Percentiles rank a stretch among this genome's conserved stretches.
Evolutionary conservation across 2,797 vertebrate species (phyloP).

Genomic region (Danio tinwini): DNA sequence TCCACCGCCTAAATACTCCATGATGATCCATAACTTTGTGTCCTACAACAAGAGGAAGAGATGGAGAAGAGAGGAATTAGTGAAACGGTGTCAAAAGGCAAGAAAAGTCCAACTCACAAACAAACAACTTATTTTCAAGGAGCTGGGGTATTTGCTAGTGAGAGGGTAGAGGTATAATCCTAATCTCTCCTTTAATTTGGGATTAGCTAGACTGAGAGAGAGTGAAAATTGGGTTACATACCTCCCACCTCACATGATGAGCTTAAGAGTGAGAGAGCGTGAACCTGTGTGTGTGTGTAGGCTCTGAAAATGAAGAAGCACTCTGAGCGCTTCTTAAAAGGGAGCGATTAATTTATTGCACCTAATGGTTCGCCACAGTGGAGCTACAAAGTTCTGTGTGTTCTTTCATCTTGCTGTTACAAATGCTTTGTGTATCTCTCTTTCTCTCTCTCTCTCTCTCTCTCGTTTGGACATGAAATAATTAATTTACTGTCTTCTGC

Average conservation of each 20-base stretch:
- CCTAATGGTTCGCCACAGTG: conserved; percentile 6
- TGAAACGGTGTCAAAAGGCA: not conserved
- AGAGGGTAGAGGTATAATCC: conserved; percentile 32
- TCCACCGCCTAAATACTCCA: conserved; percentile 97
- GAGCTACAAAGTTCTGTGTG: conserved; percentile 12
- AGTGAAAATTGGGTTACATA: conserved; percentile 44
- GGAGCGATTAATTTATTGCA: conserved; percentile 3
- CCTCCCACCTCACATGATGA: conserved; percentile 44
- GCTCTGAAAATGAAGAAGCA: conserved; percentile 26
- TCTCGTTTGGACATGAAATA: not conserved
- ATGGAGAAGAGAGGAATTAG: not conserved
- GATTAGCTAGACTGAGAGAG: conserved; percentile 45
- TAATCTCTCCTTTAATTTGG: conserved; percentile 52
- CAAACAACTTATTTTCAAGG: conserved; percentile 2
- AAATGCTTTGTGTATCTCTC: not conserved
- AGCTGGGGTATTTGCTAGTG: not conserved
- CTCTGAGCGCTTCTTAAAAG: not conserved
- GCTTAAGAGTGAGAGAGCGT: conserved; percentile 21
- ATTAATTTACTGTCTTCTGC: not conserved
- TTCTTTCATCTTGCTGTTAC: not conserved
- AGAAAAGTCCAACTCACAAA: conserved; percentile 26
- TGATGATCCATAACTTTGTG: conserved; percentile 98
- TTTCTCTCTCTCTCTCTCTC: not conserved
- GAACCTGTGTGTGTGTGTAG: conserved; percentile 1
- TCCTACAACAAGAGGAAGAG: conserved; percentile 79